Evolutionary conservation across 2,113 vertebrate genomes (phyloP).

Genomic region (Antennarius striatus): DNA sequence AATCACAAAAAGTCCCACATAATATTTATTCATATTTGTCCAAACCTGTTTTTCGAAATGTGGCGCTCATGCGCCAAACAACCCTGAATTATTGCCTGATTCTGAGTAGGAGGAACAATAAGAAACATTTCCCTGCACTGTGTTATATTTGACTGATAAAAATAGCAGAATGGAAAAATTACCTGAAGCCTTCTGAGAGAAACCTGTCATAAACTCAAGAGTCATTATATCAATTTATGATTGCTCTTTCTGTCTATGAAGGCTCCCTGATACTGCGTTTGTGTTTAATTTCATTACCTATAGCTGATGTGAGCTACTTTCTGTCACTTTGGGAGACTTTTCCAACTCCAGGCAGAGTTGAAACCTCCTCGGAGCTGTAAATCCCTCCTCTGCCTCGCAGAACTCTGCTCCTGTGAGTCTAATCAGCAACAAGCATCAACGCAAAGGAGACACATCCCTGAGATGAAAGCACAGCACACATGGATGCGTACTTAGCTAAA

Average conservation of each 20-base stretch:
- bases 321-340: slow-evolving; percentile 51
- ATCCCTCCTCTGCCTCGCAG: slow-evolving; percentile 47
- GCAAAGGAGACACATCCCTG: slow-evolving; percentile 16
- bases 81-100: neutral
- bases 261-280: slow-evolving; percentile 40
- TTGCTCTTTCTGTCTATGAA: slow-evolving; percentile 27
- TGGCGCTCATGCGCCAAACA: neutral
- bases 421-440: slow-evolving; percentile 56
- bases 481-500: no score
- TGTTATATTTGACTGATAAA: slow-evolving; percentile 8
- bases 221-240: slow-evolving; percentile 23
- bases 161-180: slow-evolving; percentile 16
- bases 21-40: no score
- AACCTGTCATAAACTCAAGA: neutral
- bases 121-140: neutral
- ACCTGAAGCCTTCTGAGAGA: neutral
- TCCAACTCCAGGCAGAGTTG: slow-evolving; percentile 42
- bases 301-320: slow-evolving; percentile 41
- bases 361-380: slow-evolving; percentile 46
- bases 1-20: no score
- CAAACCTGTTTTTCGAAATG: no score
- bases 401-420: slow-evolving; percentile 44
- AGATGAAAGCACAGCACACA: slow-evolving; percentile 23
- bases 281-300: slow-evolving; percentile 58
- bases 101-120: slow-evolving; percentile 1